Evolutionary conservation across 2,888 invertebrate genomes (phyloP).

Genomic region (Ophion obscuratus): DNA sequence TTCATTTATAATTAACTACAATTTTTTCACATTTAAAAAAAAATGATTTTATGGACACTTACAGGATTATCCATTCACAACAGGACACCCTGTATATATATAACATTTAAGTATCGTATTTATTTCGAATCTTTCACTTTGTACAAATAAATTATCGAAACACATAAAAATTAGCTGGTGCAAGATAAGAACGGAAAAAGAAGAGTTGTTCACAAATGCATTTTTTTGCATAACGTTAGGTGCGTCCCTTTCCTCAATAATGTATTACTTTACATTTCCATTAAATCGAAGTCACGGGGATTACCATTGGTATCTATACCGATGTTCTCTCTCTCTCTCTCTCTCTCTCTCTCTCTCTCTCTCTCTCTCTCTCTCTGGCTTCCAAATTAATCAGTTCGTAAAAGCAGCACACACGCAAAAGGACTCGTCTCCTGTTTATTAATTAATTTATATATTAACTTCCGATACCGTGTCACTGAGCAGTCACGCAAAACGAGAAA

Average conservation of each 20-base stretch:
- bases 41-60: too few species aligned
- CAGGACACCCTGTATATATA: too few species aligned
- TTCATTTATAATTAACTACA: too few species aligned
- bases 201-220: not conserved
- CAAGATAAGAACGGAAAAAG: not conserved
- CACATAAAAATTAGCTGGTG: not conserved
- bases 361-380: slow-evolving; percentile 17
- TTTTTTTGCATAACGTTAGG: not conserved
- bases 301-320: not conserved
- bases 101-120: too few species aligned
- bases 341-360: not conserved
- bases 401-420: slow-evolving; percentile 21
- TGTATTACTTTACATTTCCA: not conserved
- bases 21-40: too few species aligned
- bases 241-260: not conserved
- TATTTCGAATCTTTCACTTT: too few species aligned
- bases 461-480: slow-evolving; percentile 67
- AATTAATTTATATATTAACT: slow-evolving; percentile 40
- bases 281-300: not conserved
- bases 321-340: not conserved
- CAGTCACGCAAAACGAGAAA: slow-evolving; percentile 77
- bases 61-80: too few species aligned
- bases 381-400: slow-evolving; percentile 7
- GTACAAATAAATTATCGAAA: not conserved
- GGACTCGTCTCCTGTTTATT: slow-evolving; percentile 6